Evolutionary conservation across 2,888 invertebrate genomes (phyloP).

Genomic region (Aphidoletes aphidimyza): DNA sequence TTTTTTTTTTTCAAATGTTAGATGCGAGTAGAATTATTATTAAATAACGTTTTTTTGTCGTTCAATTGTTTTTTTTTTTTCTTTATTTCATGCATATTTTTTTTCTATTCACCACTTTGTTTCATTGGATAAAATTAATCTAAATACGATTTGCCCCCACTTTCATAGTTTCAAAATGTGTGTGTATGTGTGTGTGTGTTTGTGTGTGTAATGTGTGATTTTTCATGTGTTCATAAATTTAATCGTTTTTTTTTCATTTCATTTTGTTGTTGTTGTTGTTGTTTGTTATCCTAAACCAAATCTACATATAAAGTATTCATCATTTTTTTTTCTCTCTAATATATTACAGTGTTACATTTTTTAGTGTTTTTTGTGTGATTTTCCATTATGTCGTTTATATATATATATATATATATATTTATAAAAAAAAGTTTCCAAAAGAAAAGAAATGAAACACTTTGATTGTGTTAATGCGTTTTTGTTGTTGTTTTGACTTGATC

Average conservation of each 20-base stretch:
- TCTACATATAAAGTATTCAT: slow-evolving; percentile 47
- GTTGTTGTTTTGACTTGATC: no score
- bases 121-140: slow-evolving; percentile 22
- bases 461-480: no score
- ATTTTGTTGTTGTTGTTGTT: no score
- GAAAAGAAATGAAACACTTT: no score
- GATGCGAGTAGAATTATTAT: slow-evolving; percentile 41
- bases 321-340: slow-evolving; percentile 4
- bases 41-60: slow-evolving; percentile 7
- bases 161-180: slow-evolving; percentile 21
- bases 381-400: neutral
- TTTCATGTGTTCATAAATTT: neutral
- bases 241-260: neutral
- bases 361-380: slow-evolving; percentile 16
- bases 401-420: no score
- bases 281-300: slow-evolving; percentile 37
- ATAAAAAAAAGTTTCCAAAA: no score
- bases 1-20: neutral
- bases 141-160: slow-evolving; percentile 14
- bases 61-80: neutral
- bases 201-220: neutral
- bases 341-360: slow-evolving; percentile 42
- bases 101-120: neutral
- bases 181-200: neutral
- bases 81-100: slow-evolving; percentile 6